Evolutionary conservation across 1,140 invertebrate genomes (phyloP), one percentile per base, ranked within the genome.

Genomic region (Drosophila repleta): DNA sequence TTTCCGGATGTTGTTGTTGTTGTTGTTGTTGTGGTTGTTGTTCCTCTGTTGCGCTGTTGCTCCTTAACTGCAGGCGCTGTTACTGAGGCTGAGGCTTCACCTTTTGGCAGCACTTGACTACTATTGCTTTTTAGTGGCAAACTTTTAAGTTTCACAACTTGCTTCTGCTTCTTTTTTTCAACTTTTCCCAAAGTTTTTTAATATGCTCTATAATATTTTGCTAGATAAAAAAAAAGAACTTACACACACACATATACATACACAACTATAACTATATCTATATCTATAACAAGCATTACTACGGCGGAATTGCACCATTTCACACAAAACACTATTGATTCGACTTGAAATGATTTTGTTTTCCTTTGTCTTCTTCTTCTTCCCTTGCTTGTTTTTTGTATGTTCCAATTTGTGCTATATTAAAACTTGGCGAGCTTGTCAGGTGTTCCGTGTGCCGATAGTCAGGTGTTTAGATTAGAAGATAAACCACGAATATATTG

Each of bases 131-230:
- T 85, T 76, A 85, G 74, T 71, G 66, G 52, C 55, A 74, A 84
- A 85, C 62, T 87, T 77, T 64, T 32, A 51, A 72, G 66, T 53
- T 78, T 37, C 35, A 15, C 62, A 77, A 80, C 69, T 77, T 77
- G 53, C 26, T 63, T 63, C 46, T 46, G 5, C 8, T 43, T 43
- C 17, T 18, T 70, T 57, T 41, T 15, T 17, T 43, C 5, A 52
- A 87, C 63, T 87, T 88, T 89, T 66, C 15, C 73, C 69, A 79
- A 87, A 76, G 84, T 89, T 89, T 87, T 89, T 87, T 89, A 79
- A 84, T 89, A 79, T 83, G 74, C 72, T 83, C 73, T 87, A 79
- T 73, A 79, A 76, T 73, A 48, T 48, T 43, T 21, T 21, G 37
- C 63, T 32, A 49, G 17, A 24, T 35, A 2, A 49, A 37, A 56